Conservation (phyloP, 2,113 vertebrate genomes). For the Sigmodon hispidus region DNA sequence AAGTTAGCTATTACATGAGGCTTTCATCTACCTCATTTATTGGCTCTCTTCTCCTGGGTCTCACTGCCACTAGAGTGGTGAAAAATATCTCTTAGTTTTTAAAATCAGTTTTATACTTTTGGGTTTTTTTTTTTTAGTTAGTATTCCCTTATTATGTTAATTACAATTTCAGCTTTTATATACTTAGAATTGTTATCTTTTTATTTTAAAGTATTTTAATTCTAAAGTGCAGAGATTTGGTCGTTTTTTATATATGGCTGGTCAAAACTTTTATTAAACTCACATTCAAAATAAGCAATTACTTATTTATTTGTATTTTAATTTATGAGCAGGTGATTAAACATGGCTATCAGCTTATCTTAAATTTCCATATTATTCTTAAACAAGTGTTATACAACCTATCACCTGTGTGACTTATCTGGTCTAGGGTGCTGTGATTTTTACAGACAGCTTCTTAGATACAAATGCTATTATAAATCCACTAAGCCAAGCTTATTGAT, state of each 20-base stretch:
- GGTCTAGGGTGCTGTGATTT: background rate
- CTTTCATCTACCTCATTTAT: background rate
- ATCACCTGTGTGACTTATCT: conserved; percentile 5
- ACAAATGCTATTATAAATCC: background rate
- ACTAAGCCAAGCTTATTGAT: conserved; percentile 9
- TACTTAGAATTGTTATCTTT: background rate
- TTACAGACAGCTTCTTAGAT: background rate
- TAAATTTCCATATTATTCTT: background rate
- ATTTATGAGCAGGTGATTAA: background rate
- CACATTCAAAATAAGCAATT: background rate
- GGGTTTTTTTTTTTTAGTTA: background rate
- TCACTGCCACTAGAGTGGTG: background rate
- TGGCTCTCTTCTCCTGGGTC: background rate
- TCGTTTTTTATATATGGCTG: background rate
- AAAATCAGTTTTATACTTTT: background rate
- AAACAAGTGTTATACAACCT: background rate
- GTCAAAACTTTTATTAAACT: background rate
- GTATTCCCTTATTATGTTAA: background rate
- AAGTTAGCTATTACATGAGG: background rate
- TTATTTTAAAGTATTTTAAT: conserved; percentile 19
- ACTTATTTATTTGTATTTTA: background rate
- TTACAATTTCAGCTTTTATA: background rate
- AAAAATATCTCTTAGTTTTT: background rate
- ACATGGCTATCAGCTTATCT: background rate
- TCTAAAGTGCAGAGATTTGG: background rate